Evolutionary conservation across 2,888 invertebrate species (phyloP).

Genomic region (Melipona bicolor): DNA sequence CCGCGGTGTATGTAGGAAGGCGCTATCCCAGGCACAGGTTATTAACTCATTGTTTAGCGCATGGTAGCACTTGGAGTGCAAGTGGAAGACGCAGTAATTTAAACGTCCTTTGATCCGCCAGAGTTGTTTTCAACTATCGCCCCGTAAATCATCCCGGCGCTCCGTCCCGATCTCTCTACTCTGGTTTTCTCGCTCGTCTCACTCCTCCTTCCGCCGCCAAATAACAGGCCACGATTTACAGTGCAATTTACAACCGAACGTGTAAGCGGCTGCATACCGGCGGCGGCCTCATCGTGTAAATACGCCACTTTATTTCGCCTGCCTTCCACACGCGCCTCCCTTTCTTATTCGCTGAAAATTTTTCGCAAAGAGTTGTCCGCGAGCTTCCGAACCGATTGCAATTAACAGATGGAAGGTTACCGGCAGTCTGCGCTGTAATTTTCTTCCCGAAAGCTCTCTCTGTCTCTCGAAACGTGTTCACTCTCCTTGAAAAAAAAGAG

Average conservation of each 20-base stretch:
- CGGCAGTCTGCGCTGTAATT: conserved; percentile 18
- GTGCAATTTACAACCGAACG: conserved; percentile 66
- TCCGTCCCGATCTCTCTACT: conserved; percentile 27
- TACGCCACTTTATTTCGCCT: conserved; percentile 68
- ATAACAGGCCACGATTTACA: conserved; percentile 67
- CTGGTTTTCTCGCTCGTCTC: conserved; percentile 16
- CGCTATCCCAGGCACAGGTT: conserved; percentile 49
- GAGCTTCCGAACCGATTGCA: conserved; percentile 43
- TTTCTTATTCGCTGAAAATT: neutral
- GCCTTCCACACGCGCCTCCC: conserved; percentile 2
- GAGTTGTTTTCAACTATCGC: conserved; percentile 72
- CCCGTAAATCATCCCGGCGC: conserved; percentile 70
- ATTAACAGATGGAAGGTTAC: conserved; percentile 40
- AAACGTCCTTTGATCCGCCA: conserved; percentile 68
- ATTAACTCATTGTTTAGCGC: conserved; percentile 62
- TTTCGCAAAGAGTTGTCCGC: neutral
- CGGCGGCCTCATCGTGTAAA: conserved; percentile 64
- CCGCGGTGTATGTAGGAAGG: no score
- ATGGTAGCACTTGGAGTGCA: conserved; percentile 39
- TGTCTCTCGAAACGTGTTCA: neutral
- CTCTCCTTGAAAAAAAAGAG: neutral
- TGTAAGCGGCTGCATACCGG: conserved; percentile 52
- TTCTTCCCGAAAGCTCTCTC: neutral
- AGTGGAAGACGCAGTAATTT: conserved; percentile 60
- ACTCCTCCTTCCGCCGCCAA: conserved; percentile 41